Evolutionary conservation across 2,113 vertebrate genomes (phyloP).

Genomic region (Terrapene triunguis): DNA sequence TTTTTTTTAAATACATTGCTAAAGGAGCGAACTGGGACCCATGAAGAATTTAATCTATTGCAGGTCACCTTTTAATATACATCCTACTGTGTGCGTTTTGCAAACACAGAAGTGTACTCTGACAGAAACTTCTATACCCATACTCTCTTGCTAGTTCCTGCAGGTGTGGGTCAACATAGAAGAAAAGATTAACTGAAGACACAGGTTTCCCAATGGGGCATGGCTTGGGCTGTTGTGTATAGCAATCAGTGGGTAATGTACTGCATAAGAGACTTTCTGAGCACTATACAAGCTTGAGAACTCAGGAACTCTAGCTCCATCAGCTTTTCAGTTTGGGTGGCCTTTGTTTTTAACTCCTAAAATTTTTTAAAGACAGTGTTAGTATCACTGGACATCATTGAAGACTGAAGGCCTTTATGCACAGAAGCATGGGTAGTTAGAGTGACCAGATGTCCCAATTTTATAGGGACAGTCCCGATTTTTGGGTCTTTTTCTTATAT

Average conservation of each 20-base stretch:
- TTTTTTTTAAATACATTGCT: not conserved
- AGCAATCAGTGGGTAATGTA: not conserved
- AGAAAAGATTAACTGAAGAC: not conserved
- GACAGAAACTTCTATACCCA: not conserved
- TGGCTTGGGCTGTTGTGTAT: not conserved
- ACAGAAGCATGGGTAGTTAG: too few species aligned
- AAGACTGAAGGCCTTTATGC: too few species aligned
- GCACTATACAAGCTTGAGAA: too few species aligned
- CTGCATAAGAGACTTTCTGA: too few species aligned
- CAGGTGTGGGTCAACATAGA: not conserved
- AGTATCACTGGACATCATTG: too few species aligned
- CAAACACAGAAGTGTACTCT: not conserved
- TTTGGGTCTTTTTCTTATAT: too few species aligned
- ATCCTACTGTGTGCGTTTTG: not conserved
- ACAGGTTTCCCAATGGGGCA: not conserved
- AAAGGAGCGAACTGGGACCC: not conserved
- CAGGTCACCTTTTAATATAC: not conserved
- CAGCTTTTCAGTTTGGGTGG: too few species aligned
- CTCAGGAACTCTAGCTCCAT: too few species aligned
- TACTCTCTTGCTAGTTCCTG: not conserved
- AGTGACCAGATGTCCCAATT: too few species aligned
- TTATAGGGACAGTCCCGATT: too few species aligned
- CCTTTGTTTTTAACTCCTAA: too few species aligned
- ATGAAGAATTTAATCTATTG: accelerated
- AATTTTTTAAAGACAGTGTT: too few species aligned